Conservation (phyloP, 1,140 invertebrate species). For the Heliothis virescens region DNA sequence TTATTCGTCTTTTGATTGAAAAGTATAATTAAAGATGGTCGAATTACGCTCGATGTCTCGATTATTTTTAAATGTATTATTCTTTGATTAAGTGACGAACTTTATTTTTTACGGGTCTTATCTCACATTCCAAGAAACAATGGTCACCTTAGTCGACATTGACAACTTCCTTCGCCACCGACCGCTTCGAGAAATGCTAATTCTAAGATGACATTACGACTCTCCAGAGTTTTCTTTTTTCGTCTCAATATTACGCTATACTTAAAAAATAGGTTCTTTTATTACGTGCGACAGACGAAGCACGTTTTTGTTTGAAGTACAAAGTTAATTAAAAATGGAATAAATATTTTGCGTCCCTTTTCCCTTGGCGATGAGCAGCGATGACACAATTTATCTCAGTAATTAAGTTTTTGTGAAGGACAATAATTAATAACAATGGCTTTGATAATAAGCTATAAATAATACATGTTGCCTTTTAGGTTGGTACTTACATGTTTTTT, state of each 20-base stretch:
- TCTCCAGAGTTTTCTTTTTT: constrained; percentile 25
- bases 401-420: constrained; percentile 26
- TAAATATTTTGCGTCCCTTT: constrained; percentile 3
- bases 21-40: no score
- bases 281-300: constrained; percentile 4
- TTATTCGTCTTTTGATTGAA: no score
- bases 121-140: no score
- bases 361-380: constrained; percentile 6
- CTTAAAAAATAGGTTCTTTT: constrained; percentile 14
- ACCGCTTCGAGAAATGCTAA: constrained; percentile 44
- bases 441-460: constrained; percentile 8
- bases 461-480: background rate
- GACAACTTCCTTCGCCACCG: constrained; percentile 36
- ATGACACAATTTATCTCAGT: constrained; percentile 23
- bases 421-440: constrained; percentile 14
- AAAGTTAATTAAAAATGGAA: constrained; percentile 38
- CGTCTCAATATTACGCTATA: constrained; percentile 23
- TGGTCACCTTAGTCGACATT: constrained; percentile 14
- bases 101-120: no score
- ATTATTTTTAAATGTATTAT: no score
- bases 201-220: constrained; percentile 38
- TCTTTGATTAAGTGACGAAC: no score
- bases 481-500: background rate
- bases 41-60: no score
- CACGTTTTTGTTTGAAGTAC: constrained; percentile 16